A percentile compares a stretch with the other conserved stretches of the same genome.
Conservation (phyloP, 2,888 invertebrate genomes). For the Pachydiplax longipennis region DNA sequence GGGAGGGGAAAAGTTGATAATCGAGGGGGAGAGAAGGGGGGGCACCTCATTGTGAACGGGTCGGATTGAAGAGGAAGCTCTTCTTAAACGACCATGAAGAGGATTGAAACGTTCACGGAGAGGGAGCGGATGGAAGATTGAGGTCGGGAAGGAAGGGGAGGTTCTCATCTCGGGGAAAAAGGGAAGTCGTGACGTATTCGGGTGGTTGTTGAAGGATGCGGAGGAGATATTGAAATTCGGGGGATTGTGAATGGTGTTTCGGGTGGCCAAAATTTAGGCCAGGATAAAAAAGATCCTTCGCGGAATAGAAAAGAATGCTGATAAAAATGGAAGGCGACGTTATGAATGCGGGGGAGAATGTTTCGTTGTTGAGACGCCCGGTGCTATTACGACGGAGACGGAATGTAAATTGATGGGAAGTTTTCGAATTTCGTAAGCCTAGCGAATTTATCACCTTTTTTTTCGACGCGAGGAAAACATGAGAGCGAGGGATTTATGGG, state of each 20-base stretch:
- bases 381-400: too few species aligned
- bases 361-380: too few species aligned
- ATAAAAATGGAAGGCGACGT: too few species aligned
- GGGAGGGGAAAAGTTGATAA: background rate
- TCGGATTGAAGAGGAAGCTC: background rate
- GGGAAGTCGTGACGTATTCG: background rate
- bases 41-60: background rate
- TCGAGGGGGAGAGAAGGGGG: background rate
- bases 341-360: too few species aligned
- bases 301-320: background rate
- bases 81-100: background rate
- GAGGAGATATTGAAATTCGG: background rate
- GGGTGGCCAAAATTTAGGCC: background rate
- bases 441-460: too few species aligned
- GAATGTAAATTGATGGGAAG: too few species aligned
- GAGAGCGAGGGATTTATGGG: too few species aligned
- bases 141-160: background rate
- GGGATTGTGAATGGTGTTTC: background rate
- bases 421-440: too few species aligned
- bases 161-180: background rate
- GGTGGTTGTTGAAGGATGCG: background rate
- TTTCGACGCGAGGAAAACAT: too few species aligned
- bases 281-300: background rate
- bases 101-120: background rate
- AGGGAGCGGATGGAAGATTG: background rate